These are phyloP conservation scores for Vollenhovia emeryi DNA, from an alignment of 1,140 invertebrate species.

Conservation along the genomic window DNA sequence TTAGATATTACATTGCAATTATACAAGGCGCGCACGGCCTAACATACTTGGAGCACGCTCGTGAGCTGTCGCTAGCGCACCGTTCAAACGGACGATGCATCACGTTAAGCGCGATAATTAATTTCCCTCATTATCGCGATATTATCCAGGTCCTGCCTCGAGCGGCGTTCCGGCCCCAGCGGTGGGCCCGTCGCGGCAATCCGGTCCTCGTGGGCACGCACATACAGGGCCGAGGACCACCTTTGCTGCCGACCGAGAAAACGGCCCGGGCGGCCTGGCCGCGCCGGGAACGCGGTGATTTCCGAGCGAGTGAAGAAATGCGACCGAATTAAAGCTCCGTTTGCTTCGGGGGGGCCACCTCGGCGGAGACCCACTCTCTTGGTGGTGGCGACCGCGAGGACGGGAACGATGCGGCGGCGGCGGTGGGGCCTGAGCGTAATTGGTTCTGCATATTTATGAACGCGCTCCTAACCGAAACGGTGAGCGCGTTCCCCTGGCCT, in stretches of 20 bases:
- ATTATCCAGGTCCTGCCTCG: constrained; percentile 39
- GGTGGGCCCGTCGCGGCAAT: constrained; percentile 13
- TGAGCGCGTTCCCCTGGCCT: constrained; percentile 23
- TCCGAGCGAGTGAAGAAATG: constrained; percentile 72
- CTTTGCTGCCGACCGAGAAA: constrained; percentile 33
- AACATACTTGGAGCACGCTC: neutral
- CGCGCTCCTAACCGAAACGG: constrained; percentile 74
- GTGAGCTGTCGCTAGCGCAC: neutral
- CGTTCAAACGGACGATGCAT: constrained; percentile 34
- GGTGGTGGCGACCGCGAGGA: constrained; percentile 46
- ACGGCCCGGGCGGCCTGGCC: constrained; percentile 31
- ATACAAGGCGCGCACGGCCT: neutral
- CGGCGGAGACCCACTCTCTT: constrained; percentile 57
- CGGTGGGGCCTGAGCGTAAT: constrained; percentile 75
- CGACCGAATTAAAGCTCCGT: constrained; percentile 74
- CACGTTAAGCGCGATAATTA: constrained; percentile 50
- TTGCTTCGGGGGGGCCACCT: constrained; percentile 67
- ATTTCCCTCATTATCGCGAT: constrained; percentile 56
- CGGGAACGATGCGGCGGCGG: constrained; percentile 48
- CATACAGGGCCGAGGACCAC: constrained; percentile 29
- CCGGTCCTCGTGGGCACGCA: constrained; percentile 22
- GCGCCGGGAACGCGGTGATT: constrained; percentile 68
- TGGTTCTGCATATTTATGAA: constrained; percentile 82
- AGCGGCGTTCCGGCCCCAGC: constrained; percentile 6
- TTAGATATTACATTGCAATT: constrained; percentile 37